phyloP scores from a whole-genome alignment of 1,140 invertebrate genomes.

The Delia radicum region DNA sequence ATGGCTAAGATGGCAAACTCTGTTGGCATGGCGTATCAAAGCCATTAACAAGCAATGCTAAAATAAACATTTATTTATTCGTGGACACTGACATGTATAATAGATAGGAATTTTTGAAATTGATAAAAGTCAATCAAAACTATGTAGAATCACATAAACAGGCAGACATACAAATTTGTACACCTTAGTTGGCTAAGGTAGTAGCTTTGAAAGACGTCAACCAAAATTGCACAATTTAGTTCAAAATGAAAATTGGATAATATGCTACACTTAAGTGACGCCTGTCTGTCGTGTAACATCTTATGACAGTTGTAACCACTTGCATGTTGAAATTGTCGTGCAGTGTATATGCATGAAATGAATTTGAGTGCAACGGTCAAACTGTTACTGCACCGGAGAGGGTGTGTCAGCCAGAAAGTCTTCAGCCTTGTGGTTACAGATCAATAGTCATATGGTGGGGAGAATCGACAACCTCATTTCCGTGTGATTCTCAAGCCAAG shows the following conservation, averaged over 20 bases:
- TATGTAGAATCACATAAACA: not conserved
- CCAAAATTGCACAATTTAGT: conserved; percentile 5
- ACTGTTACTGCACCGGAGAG: not conserved
- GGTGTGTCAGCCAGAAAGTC: not conserved
- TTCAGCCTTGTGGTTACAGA: conserved; percentile 15
- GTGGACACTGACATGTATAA: not conserved
- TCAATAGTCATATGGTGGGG: conserved; percentile 11
- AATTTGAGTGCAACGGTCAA: not conserved
- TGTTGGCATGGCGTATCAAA: not conserved
- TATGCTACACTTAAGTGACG: not conserved
- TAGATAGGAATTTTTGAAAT: not conserved
- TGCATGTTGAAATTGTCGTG: conserved; percentile 5
- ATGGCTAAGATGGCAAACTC: conserved; percentile 12
- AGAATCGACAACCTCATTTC: conserved; percentile 12
- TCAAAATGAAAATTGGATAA: conserved; percentile 21
- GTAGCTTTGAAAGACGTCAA: not conserved
- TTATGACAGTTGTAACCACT: not conserved
- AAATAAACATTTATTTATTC: not conserved
- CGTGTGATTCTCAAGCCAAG: not conserved
- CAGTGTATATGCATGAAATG: not conserved
- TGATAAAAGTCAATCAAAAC: not conserved
- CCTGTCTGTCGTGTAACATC: not conserved
- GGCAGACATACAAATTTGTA: not conserved
- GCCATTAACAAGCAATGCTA: not conserved
- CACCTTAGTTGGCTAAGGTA: not conserved